Conservation (phyloP, 2,113 vertebrate species). For the Xiphophorus hellerii region DNA sequence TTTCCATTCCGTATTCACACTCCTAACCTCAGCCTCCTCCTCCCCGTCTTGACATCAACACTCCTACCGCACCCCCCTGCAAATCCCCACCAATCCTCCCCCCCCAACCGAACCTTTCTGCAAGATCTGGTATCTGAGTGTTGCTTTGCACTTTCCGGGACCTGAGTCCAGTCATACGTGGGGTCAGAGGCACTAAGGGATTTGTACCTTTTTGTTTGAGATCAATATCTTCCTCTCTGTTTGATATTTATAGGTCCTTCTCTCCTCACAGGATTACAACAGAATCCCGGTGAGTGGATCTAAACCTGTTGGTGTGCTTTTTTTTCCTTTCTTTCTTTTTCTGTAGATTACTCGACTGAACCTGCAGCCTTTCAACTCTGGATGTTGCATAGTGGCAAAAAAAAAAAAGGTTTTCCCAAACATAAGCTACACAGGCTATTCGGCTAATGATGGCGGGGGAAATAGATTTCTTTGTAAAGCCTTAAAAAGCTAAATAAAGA, state of each 20-base stretch:
- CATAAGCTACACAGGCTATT: slow-evolving; percentile 3
- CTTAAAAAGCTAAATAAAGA: slow-evolving; percentile 55
- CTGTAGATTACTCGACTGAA: slow-evolving; percentile 38
- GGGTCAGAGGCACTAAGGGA: slow-evolving; percentile 77
- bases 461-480: slow-evolving; percentile 1
- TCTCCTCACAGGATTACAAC: slow-evolving; percentile 67
- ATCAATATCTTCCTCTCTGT: slow-evolving; percentile 55
- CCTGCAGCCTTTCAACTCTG: slow-evolving; percentile 28
- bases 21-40: slow-evolving; percentile 61
- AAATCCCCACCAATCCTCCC: no score
- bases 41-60: slow-evolving; percentile 57
- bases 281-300: slow-evolving; percentile 76
- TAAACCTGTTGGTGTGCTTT: slow-evolving; percentile 40
- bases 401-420: neutral
- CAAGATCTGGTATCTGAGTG: slow-evolving; percentile 71
- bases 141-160: slow-evolving; percentile 76
- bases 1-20: slow-evolving; percentile 59
- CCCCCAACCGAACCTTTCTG: slow-evolving; percentile 15
- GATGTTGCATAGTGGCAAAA: slow-evolving; percentile 1
- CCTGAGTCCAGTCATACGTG: slow-evolving; percentile 67
- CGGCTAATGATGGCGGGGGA: neutral
- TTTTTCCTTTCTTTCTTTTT: neutral
- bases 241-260: slow-evolving; percentile 68
- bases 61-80: slow-evolving; percentile 57
- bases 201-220: slow-evolving; percentile 71